These are phyloP conservation scores for Luffia ferchaultella DNA, from an alignment of 2,888 invertebrate genomes.

Conservation along the genomic window DNA sequence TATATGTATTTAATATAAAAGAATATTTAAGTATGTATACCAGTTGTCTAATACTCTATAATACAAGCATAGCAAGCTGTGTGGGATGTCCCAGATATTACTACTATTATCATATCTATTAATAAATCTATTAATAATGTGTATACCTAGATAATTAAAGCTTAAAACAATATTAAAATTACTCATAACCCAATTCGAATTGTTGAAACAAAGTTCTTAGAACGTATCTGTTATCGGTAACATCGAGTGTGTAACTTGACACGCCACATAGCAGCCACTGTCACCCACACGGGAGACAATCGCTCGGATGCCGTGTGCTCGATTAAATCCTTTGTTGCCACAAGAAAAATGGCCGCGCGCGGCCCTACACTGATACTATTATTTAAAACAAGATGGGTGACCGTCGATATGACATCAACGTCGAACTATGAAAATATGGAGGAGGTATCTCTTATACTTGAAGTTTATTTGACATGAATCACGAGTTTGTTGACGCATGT, in stretches of 20 bases:
- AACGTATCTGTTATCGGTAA: not conserved
- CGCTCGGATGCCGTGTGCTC: not conserved
- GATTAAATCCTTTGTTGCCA: slow-evolving; percentile 34
- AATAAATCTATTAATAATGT: too few relatives aligned
- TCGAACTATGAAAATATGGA: not conserved
- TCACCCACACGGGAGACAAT: slow-evolving; percentile 19
- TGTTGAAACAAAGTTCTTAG: not conserved
- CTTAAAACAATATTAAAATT: too few relatives aligned
- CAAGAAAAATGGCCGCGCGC: slow-evolving; percentile 51
- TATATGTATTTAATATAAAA: too few relatives aligned
- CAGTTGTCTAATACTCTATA: too few relatives aligned
- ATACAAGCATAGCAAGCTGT: too few relatives aligned
- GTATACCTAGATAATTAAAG: too few relatives aligned
- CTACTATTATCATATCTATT: too few relatives aligned
- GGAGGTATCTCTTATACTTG: not conserved
- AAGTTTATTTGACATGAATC: too few relatives aligned
- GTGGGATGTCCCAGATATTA: too few relatives aligned
- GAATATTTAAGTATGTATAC: too few relatives aligned
- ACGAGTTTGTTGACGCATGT: too few relatives aligned
- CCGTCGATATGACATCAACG: slow-evolving; percentile 21
- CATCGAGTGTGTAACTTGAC: not conserved
- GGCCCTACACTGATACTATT: slow-evolving; percentile 42
- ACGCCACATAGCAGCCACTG: slow-evolving; percentile 8
- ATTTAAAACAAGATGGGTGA: slow-evolving; percentile 36
- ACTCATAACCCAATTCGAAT: not conserved